Base-by-base conservation (phyloP, 2,888 invertebrate genomes). In the Thysanoteuthis rhombus region DNA sequence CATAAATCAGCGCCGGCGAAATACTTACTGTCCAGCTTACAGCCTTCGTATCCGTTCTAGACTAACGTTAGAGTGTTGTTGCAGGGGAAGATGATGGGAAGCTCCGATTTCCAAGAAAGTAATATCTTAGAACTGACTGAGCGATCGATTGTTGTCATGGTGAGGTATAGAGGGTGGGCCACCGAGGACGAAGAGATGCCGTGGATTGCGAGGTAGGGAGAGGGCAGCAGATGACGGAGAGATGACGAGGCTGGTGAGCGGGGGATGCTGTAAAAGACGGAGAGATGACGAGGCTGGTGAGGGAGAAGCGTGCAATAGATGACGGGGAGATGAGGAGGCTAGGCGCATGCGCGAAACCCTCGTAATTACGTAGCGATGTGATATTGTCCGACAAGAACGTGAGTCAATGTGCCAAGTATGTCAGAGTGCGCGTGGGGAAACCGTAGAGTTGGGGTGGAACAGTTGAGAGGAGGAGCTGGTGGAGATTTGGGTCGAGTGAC, bases 1-100 rank as follows among this genome's bases (percentile, higher is more conserved):
- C 75, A 75, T 75, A 75, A 75, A 75, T 75, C 75, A 75, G 12
- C n/a, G 75, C 75, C n/a, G 75, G 75, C n/a, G 75, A 75, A 75
- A 75, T 75, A 75, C 75, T 75, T 75, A 75, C 75, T 75, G 75
- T 75, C 75, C n/a, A 75, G 75, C 75, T 75, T 75, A 75, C 75
- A 52, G 52, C 22, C 52, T 52, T 25, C 36, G 36, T 75, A 75
- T 75, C 75, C 75, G 75, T 75, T 75, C 36, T 75, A 36, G 75
- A 12, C n/a, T 16, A 36, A 12, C 75, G 75, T n/a, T 75, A 75
- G 75, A 75, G 75, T 75, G n/a, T 36, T 36, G 75, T 19, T 16
- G 75, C 3, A 36, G n/a, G 16, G 19, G 75, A 75, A 36, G n/a
- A n/a, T 10, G 75, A 75, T 16, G 75, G n/a, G 75, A n/a, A 75